phyloP scores from a whole-genome alignment of 2,888 invertebrate species.

The Chrysolina oricalcia region DNA sequence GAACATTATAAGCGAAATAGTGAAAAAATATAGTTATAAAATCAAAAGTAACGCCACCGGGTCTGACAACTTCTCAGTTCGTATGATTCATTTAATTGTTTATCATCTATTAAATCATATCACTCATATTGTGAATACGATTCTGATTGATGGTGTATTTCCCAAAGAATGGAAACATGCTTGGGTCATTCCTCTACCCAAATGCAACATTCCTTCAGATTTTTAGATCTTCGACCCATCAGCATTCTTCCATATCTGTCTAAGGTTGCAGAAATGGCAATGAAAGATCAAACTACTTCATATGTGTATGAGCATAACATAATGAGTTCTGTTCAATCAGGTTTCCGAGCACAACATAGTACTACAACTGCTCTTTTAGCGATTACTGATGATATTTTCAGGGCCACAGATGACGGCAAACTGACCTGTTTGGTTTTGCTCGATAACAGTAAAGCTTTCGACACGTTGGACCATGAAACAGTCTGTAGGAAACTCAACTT shows the following conservation, averaged over 20 bases:
- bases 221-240: too few species aligned
- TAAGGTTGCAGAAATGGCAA: conserved; percentile 4
- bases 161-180: too few species aligned
- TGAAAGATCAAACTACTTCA: too few species aligned
- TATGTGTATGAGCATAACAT: too few species aligned
- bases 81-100: conserved; percentile 6
- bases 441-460: background rate
- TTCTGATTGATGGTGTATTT: background rate
- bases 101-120: background rate
- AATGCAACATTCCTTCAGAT: too few species aligned
- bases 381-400: background rate
- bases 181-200: too few species aligned
- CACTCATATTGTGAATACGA: background rate
- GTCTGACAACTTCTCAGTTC: background rate
- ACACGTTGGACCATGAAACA: background rate
- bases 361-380: background rate
- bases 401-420: too few species aligned
- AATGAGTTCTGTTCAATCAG: background rate
- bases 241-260: conserved; percentile 6
- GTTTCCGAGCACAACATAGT: background rate
- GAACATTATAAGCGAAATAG: background rate
- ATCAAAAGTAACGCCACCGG: conserved; percentile 5
- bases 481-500: too few species aligned
- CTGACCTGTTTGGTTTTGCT: too few species aligned
- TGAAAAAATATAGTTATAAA: background rate